Evolutionary conservation across 2,113 vertebrate genomes (phyloP).

Genomic region (Morone chrysops): DNA sequence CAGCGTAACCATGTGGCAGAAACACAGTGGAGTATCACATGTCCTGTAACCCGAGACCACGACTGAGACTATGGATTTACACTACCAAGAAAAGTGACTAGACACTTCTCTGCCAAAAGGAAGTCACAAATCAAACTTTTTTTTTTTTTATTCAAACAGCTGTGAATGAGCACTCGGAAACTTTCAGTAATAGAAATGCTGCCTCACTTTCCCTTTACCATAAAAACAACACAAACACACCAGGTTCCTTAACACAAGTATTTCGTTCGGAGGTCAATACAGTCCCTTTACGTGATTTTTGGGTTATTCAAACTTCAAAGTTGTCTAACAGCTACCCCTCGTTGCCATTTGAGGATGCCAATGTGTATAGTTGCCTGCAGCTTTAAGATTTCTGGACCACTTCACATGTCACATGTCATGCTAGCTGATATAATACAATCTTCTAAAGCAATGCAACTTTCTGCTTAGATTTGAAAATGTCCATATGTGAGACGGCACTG

Average conservation of each 20-base stretch:
- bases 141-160: conserved; percentile 33
- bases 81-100: not conserved
- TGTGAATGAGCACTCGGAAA: conserved; percentile 5
- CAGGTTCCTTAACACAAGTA: conserved; percentile 3
- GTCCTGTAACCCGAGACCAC: conserved; percentile 22
- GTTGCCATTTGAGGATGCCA: conserved; percentile 21
- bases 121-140: conserved; percentile 54
- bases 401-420: conserved; percentile 42
- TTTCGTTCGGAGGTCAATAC: not conserved
- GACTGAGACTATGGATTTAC: conserved; percentile 26
- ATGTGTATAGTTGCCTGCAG: conserved; percentile 33
- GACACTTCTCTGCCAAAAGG: conserved; percentile 26
- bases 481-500: conserved; percentile 17
- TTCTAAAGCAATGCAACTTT: conserved; percentile 10
- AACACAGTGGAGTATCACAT: conserved; percentile 9
- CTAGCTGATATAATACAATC: conserved; percentile 26
- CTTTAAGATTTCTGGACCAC: conserved; percentile 35
- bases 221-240: conserved; percentile 11
- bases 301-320: conserved; percentile 35
- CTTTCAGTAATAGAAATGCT: not conserved
- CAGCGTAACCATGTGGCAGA: not conserved
- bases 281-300: conserved; percentile 26
- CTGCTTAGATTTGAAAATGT: not conserved
- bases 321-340: conserved; percentile 43
- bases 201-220: not conserved